phyloP scores from a whole-genome alignment of 2,113 vertebrate genomes.

The Petromus typicus region DNA sequence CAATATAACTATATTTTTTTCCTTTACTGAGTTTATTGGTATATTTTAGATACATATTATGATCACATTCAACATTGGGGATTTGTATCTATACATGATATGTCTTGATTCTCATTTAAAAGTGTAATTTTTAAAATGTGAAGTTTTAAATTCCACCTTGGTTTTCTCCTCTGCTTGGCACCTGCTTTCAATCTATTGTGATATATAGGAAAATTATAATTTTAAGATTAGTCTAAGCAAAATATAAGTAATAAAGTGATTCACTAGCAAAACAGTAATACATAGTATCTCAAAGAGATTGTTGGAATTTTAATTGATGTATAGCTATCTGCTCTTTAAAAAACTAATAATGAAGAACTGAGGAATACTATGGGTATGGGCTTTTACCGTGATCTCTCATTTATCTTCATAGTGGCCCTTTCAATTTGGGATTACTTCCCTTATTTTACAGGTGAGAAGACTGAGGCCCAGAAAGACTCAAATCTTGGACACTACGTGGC shows the following conservation, averaged over 20 bases:
- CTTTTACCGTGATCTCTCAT: neutral
- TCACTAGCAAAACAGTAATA: slow-evolving; percentile 23
- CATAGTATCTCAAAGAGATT: slow-evolving; percentile 7
- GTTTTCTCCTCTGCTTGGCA: slow-evolving; percentile 18
- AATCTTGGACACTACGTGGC: neutral
- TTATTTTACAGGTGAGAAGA: slow-evolving; percentile 40
- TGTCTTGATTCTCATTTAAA: too few species aligned
- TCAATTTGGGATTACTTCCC: neutral
- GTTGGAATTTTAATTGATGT: slow-evolving; percentile 28
- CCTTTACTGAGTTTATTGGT: too few species aligned
- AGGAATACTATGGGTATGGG: neutral
- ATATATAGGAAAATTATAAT: slow-evolving; percentile 53
- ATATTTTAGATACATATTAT: too few species aligned
- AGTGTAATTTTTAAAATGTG: slow-evolving; percentile 13
- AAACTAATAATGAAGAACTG: neutral
- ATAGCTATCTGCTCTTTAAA: slow-evolving; percentile 31
- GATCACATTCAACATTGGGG: too few species aligned
- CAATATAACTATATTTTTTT: too few species aligned
- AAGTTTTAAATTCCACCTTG: slow-evolving; percentile 37
- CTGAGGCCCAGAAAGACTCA: neutral
- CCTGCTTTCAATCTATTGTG: slow-evolving; percentile 47
- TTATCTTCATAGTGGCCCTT: slow-evolving; percentile 10
- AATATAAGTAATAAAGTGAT: slow-evolving; percentile 45
- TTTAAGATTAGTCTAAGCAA: slow-evolving; percentile 55
- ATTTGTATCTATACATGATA: too few species aligned